These are phyloP conservation scores for Chiloscyllium punctatum DNA, from an alignment of 2,797 vertebrate species.

Conservation along the genomic window DNA sequence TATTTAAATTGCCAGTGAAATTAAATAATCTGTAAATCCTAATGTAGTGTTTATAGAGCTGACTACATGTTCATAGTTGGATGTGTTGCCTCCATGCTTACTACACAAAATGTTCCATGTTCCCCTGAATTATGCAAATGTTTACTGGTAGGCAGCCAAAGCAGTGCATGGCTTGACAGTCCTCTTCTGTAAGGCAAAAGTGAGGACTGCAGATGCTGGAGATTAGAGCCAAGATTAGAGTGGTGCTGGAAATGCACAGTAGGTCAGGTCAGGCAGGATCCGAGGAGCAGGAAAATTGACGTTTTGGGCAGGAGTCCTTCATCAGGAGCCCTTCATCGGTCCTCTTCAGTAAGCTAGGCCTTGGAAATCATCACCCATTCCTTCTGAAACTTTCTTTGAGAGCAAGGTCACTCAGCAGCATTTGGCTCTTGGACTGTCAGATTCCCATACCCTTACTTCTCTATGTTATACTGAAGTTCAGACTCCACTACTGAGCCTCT, in stretches of 20 bases:
- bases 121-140: background rate
- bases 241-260: too few species aligned
- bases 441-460: background rate
- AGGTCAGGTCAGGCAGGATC: too few species aligned
- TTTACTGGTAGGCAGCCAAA: background rate
- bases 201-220: too few species aligned
- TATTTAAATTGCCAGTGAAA: background rate
- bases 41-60: background rate
- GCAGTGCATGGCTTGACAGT: background rate
- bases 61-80: background rate
- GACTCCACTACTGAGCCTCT: background rate
- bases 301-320: too few species aligned
- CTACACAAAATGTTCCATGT: background rate
- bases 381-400: background rate
- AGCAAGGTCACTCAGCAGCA: background rate
- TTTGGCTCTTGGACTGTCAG: background rate
- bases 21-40: background rate
- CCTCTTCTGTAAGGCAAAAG: background rate
- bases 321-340: background rate
- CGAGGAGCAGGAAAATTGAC: too few species aligned
- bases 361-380: background rate
- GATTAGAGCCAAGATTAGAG: too few species aligned
- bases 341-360: background rate
- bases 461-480: background rate
- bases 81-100: background rate